Percentiles rank a stretch among this genome's conserved stretches.
These are phyloP conservation scores for Condylura cristata DNA, from an alignment of 2,113 vertebrate species.

Conservation along the genomic window DNA sequence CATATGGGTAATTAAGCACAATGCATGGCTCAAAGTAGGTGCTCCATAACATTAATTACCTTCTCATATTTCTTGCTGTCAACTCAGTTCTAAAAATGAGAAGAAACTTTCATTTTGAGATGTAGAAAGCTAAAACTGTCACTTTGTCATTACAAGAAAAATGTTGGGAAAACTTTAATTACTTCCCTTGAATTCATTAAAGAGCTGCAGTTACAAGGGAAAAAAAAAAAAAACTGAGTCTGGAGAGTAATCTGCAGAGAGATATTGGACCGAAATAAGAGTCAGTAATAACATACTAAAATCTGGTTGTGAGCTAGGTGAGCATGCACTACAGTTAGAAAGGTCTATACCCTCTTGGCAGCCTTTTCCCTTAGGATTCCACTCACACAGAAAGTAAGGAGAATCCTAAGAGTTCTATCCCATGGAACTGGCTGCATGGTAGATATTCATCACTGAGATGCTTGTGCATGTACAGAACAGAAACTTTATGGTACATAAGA, in stretches of 20 bases:
- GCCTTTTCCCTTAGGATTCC: neutral
- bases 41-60: neutral
- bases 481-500: neutral
- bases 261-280: neutral
- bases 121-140: neutral
- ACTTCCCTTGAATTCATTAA: neutral
- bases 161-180: neutral
- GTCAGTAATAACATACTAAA: neutral
- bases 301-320: neutral
- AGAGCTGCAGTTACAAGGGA: neutral
- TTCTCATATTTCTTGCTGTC: neutral
- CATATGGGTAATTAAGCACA: neutral
- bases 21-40: neutral
- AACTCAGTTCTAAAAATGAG: neutral
- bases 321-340: neutral
- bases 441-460: neutral
- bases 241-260: neutral
- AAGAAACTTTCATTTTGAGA: neutral
- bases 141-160: neutral
- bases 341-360: fast-evolving
- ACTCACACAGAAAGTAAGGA: neutral
- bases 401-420: neutral
- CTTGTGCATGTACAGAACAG: neutral
- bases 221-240: neutral
- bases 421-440: neutral